These are phyloP conservation scores for Linurgus olivaceus DNA, from an alignment of 2,797 vertebrate species.

Conservation along the genomic window DNA sequence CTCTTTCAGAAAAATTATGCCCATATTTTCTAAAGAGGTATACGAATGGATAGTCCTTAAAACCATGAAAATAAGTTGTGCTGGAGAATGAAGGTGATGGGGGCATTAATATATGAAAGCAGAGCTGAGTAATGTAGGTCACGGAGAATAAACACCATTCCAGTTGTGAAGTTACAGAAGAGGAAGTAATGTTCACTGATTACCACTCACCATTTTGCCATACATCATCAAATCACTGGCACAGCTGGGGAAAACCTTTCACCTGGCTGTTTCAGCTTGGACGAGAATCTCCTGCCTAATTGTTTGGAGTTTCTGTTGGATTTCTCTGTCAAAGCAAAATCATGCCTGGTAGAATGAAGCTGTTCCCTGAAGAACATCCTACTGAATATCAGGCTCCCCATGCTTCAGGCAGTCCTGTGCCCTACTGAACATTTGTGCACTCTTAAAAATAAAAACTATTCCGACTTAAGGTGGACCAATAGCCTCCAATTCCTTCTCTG, in stretches of 20 bases:
- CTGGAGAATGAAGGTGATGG: background rate
- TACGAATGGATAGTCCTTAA: background rate
- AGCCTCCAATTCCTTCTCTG: background rate
- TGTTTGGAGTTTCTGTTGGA: background rate
- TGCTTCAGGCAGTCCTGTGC: background rate
- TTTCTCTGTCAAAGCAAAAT: background rate
- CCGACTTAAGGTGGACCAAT: background rate
- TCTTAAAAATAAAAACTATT: background rate
- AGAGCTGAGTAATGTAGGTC: background rate
- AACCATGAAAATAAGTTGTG: background rate
- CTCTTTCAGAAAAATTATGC: background rate
- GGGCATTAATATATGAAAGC: background rate
- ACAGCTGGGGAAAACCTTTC: background rate
- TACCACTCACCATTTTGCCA: background rate
- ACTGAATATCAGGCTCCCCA: background rate
- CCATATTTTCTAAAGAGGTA: background rate
- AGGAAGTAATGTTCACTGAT: background rate
- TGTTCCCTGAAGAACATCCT: background rate
- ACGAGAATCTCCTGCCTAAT: background rate
- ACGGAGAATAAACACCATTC: background rate
- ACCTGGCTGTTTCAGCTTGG: background rate
- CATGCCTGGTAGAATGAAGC: background rate
- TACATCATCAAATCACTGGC: background rate
- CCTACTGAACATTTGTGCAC: background rate
- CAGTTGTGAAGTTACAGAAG: background rate